Evolutionary conservation across 2,113 vertebrate genomes (phyloP).

Genomic region (Tupaia chinensis): DNA sequence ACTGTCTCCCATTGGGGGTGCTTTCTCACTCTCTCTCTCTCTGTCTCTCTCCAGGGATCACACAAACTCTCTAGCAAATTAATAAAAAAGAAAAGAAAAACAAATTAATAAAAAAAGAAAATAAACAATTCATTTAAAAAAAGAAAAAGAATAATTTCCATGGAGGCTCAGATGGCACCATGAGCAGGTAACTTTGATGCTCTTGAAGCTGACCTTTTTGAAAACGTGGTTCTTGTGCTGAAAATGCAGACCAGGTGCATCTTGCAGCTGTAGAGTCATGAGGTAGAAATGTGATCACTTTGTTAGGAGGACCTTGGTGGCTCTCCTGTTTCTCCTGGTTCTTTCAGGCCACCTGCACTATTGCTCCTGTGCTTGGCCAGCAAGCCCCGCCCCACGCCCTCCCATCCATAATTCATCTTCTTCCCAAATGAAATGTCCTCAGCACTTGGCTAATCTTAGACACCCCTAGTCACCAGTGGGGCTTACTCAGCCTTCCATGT

Average conservation of each 20-base stretch:
- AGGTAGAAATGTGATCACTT: slow-evolving; percentile 43
- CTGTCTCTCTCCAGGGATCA: no score
- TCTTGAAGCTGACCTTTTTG: slow-evolving; percentile 53
- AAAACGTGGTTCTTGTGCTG: slow-evolving; percentile 33
- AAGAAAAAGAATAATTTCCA: not conserved
- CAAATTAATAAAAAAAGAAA: no score
- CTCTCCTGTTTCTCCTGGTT: not conserved
- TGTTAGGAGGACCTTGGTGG: slow-evolving; percentile 34
- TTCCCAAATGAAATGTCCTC: not conserved
- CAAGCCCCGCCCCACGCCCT: not conserved
- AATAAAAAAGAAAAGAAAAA: no score
- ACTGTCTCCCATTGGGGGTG: no score
- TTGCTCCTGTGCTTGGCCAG: not conserved
- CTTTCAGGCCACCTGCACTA: not conserved
- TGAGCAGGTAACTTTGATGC: not conserved
- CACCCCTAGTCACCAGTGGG: not conserved
- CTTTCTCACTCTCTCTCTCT: no score
- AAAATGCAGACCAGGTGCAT: slow-evolving; percentile 41
- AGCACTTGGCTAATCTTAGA: slow-evolving; percentile 20
- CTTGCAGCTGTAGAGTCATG: slow-evolving; percentile 49
- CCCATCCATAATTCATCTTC: not conserved
- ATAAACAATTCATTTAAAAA: no score
- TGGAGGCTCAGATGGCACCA: not conserved
- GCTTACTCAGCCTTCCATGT: not conserved
- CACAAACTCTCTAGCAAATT: no score